phyloP scores from a whole-genome alignment of 1,140 invertebrate genomes.

The Melanaphis sacchari region DNA sequence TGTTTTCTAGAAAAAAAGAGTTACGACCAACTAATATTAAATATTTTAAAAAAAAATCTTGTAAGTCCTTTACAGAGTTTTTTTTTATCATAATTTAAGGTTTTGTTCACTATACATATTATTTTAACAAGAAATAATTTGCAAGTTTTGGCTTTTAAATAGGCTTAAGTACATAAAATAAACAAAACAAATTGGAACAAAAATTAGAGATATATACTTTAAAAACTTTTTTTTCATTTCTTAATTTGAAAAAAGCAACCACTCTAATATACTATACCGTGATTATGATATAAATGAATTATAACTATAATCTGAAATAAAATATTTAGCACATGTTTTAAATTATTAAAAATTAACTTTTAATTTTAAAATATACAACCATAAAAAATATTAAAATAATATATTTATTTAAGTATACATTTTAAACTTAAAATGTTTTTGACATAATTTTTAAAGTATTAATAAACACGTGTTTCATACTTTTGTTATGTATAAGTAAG shows the following conservation, averaged over 20 bases:
- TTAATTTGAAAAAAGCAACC: neutral
- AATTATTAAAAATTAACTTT: neutral
- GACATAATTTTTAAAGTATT: neutral
- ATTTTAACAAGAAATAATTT: slow-evolving; percentile 23
- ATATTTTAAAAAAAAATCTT: slow-evolving; percentile 26
- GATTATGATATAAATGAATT: neutral
- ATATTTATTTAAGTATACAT: neutral
- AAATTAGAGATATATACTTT: slow-evolving; percentile 2
- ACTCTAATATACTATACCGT: neutral
- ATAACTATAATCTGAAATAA: neutral
- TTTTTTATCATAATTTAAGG: slow-evolving; percentile 14
- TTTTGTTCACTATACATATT: neutral
- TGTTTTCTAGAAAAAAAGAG: neutral
- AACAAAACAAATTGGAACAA: neutral
- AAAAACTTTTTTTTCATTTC: slow-evolving; percentile 22
- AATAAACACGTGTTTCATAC: neutral
- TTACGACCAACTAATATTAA: neutral
- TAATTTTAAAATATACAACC: neutral
- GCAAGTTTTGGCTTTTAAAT: slow-evolving; percentile 31
- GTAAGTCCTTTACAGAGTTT: slow-evolving; percentile 1
- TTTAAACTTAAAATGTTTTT: neutral
- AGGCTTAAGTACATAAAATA: slow-evolving; percentile 5
- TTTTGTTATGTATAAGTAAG: neutral
- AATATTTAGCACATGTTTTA: neutral
- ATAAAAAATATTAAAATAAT: neutral